These are phyloP conservation scores for Drosophila dives DNA, from an alignment of 2,888 invertebrate species.

Conservation along the genomic window DNA sequence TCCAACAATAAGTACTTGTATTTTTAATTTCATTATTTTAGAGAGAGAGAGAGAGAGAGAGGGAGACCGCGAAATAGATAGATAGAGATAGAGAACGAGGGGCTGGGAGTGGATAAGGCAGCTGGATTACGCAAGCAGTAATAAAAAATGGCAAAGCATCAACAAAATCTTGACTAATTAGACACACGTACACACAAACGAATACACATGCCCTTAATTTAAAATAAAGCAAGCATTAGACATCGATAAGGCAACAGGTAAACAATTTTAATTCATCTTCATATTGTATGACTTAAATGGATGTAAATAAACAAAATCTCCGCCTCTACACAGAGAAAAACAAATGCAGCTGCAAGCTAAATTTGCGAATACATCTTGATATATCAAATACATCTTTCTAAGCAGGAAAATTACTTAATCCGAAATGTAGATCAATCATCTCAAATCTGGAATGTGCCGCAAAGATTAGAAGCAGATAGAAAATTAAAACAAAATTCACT, in stretches of 20 bases:
- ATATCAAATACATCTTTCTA: too few species aligned
- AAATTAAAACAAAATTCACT: background rate
- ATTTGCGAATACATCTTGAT: background rate
- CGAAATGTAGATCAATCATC: too few species aligned
- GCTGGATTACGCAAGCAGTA: slow-evolving; percentile 83
- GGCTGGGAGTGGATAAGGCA: slow-evolving; percentile 69
- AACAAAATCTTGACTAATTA: slow-evolving; percentile 73
- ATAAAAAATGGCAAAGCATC: slow-evolving; percentile 72
- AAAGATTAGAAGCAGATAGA: too few species aligned
- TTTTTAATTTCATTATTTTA: slow-evolving; percentile 44
- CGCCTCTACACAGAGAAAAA: background rate
- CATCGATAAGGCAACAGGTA: too few species aligned
- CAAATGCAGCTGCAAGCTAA: background rate
- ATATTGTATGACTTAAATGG: too few species aligned
- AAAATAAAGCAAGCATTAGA: too few species aligned
- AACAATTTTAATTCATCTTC: too few species aligned
- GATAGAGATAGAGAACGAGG: background rate
- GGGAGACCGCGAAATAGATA: background rate
- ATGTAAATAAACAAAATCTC: too few species aligned
- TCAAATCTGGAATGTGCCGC: too few species aligned
- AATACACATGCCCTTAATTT: too few species aligned
- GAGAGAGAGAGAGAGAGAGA: background rate
- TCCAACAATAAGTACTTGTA: background rate
- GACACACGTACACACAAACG: slow-evolving; percentile 35
- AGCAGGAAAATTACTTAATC: background rate